These are phyloP conservation scores for Delphinapterus leucas DNA, from an alignment of 2,113 vertebrate genomes.

Conservation along the genomic window DNA sequence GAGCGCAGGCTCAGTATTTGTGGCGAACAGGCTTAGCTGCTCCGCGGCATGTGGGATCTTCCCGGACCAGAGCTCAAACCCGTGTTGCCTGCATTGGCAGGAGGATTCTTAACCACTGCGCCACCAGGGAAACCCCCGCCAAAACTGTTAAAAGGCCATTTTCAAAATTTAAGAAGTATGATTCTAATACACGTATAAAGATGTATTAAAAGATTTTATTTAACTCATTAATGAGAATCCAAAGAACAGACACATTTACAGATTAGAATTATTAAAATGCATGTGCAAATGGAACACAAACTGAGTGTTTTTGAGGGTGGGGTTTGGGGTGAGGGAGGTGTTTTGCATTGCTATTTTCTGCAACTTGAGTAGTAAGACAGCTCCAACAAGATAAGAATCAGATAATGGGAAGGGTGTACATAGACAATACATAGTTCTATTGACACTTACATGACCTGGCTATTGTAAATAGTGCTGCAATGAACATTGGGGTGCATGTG, in stretches of 20 bases:
- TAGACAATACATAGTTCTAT: background rate
- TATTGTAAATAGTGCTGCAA: too few relatives aligned
- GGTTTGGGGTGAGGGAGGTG: background rate
- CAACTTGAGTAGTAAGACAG: background rate
- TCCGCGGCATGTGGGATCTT: too few relatives aligned
- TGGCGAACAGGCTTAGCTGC: too few relatives aligned
- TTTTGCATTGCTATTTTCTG: background rate
- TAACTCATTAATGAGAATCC: background rate
- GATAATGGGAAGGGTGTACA: background rate
- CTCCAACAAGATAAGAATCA: background rate
- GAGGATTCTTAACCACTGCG: too few relatives aligned
- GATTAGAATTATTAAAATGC: background rate
- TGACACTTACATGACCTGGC: background rate
- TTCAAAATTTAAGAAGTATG: background rate
- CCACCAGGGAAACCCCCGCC: too few relatives aligned
- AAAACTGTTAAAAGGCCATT: background rate
- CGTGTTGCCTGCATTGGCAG: too few relatives aligned
- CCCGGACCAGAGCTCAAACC: too few relatives aligned
- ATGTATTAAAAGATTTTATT: background rate
- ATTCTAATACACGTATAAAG: background rate
- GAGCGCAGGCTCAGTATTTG: too few relatives aligned
- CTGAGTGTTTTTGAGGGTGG: accelerated
- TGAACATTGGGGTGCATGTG: too few relatives aligned
- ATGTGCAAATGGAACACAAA: background rate
- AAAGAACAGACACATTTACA: background rate